Evolutionary conservation across 2,113 vertebrate species (phyloP), one percentile per base, ranked within the genome.

Genomic region (Prunella fulvescens): DNA sequence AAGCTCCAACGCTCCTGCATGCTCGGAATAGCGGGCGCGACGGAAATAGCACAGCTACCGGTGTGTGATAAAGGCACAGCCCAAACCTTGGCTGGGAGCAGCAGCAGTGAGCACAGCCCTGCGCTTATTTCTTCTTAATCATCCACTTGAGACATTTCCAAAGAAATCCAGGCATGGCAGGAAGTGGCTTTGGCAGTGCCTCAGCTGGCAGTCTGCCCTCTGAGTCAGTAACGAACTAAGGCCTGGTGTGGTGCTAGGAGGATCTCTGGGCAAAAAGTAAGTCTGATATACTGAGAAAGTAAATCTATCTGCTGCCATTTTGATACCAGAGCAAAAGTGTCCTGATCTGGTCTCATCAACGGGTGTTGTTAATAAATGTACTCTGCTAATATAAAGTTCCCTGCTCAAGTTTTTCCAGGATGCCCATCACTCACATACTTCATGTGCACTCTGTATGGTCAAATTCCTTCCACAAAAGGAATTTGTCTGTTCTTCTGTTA

Each of bases 111-210:
- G 79, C 79, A 47, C 37, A 48, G 2, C 54, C 64, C 48, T 31
- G 14, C 28, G 11, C 66, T 87, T 45, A 19, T 39, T 83, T 66
- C 54, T 80, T 47, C 25, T 51, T 77, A 54, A 81, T 57, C 78
- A 87, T n/a, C 50, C 61, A 31, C 88, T 79, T 61, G 74, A 79
- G 39, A 29, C 6, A 14, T 23, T 92, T 88, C 92, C 80, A 92
- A 33, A 80, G 79, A 80, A 82, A 77, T 37, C 42, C 82, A 57
- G 79, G 74, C 79, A 56, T 0, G 20, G 67, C 88, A 92, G 95
- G 91, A 96, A 94, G 92, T 81, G 90, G 90, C 78, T 91, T 95
- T 95, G 91, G 93, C 87, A 81, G 81, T 5, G 1, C 51, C 76
- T 48, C 88, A 92, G 73, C 42, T 90, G 88, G 73, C 31, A 0